Percentiles rank a stretch among this genome's conserved stretches.
phyloP scores from a whole-genome alignment of 1,140 invertebrate genomes.

The Drosophila micromelanica region DNA sequence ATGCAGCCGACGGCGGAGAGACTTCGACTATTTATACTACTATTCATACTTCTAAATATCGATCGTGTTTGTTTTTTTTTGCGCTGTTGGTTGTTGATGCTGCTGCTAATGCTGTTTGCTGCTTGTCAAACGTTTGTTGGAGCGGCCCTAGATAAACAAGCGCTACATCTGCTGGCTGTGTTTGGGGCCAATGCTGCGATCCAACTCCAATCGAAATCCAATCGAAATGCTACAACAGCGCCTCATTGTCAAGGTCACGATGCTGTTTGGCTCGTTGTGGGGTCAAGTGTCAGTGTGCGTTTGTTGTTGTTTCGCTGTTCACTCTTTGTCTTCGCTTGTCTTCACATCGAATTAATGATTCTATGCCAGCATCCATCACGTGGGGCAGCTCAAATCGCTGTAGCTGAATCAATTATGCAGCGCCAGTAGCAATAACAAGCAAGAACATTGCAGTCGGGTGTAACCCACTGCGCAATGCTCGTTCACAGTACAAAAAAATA shows the following conservation, averaged over 20 bases:
- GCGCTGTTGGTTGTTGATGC: conserved; percentile 46
- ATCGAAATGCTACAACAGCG: conserved; percentile 53
- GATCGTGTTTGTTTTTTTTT: conserved; percentile 63
- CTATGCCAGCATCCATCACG: conserved; percentile 48
- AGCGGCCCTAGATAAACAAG: conserved; percentile 77
- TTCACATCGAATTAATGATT: conserved; percentile 70
- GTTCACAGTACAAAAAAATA: too few species aligned
- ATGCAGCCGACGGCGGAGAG: conserved; percentile 62
- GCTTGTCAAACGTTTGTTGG: conserved; percentile 40
- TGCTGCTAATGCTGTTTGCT: conserved; percentile 50
- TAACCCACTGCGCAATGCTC: too few species aligned
- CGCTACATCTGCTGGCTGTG: conserved; percentile 27
- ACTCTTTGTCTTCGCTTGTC: conserved; percentile 36
- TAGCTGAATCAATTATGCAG: conserved; percentile 29
- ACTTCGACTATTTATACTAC: conserved; percentile 71
- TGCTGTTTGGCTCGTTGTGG: conserved; percentile 64
- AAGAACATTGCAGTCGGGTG: too few species aligned
- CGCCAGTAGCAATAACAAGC: neutral
- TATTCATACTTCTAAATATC: conserved; percentile 57
- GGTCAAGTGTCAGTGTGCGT: conserved; percentile 77
- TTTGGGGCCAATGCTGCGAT: conserved; percentile 40
- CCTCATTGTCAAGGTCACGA: conserved; percentile 76
- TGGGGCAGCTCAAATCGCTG: conserved; percentile 20
- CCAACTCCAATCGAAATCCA: conserved; percentile 33
- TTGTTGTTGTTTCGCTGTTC: conserved; percentile 2